Percentiles rank a stretch among this genome's conserved stretches.
These are phyloP conservation scores for Oryctes rhinoceros DNA, from an alignment of 1,140 invertebrate genomes.

Conservation along the genomic window DNA sequence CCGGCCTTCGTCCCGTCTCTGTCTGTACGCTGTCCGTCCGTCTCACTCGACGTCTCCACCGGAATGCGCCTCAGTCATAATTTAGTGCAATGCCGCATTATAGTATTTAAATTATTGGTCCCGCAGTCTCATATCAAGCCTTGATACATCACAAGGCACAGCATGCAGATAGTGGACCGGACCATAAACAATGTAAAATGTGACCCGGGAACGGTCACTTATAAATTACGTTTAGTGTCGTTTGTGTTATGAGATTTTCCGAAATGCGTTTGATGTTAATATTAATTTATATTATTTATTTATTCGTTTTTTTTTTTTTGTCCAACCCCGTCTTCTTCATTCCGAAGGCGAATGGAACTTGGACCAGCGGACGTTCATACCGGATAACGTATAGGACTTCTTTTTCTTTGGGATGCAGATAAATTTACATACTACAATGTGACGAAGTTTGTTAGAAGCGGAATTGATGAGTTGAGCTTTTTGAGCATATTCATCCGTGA, in stretches of 20 bases:
- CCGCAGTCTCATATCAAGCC: constrained; percentile 44
- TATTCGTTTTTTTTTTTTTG: constrained; percentile 35
- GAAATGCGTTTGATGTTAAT: constrained; percentile 45
- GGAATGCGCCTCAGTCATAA: constrained; percentile 44
- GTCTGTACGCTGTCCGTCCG: constrained; percentile 7
- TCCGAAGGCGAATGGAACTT: background rate
- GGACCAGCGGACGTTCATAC: background rate
- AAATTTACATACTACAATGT: constrained; percentile 20
- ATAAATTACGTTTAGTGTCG: constrained; percentile 48
- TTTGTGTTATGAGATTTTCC: constrained; percentile 43
- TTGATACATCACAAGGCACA: constrained; percentile 49
- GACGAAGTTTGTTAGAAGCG: constrained; percentile 1
- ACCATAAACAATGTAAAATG: constrained; percentile 50
- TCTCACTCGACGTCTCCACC: constrained; percentile 40
- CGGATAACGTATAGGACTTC: background rate
- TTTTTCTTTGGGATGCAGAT: background rate
- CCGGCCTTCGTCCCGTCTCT: constrained; percentile 5
- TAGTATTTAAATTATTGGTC: constrained; percentile 50
- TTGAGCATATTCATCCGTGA: background rate
- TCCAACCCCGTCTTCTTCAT: background rate
- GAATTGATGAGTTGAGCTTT: background rate
- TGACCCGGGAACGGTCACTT: constrained; percentile 42
- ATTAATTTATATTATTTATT: constrained; percentile 37
- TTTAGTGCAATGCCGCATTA: constrained; percentile 48
- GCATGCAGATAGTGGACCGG: constrained; percentile 47